Evolutionary conservation across 2,797 vertebrate species (phyloP).

Genomic region (Periophthalmus magnuspinnatus): DNA sequence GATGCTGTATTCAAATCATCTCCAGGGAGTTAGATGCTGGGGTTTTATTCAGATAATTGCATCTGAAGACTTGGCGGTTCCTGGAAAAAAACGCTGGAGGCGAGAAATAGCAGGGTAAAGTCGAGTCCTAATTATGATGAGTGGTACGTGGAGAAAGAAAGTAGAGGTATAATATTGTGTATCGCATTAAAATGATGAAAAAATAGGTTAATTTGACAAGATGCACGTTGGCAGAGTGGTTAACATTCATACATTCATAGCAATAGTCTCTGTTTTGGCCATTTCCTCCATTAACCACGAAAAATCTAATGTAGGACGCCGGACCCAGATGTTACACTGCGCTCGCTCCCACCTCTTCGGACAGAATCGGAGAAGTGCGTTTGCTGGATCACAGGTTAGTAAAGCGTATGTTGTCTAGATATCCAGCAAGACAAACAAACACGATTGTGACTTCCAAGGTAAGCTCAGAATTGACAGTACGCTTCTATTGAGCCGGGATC

Average conservation of each 20-base stretch:
- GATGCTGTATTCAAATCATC: background rate
- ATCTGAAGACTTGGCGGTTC: background rate
- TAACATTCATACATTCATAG: background rate
- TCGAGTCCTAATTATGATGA: background rate
- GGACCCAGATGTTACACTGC: no score
- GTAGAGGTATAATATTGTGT: constrained; percentile 1
- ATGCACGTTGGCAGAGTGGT: background rate
- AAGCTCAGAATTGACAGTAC: no score
- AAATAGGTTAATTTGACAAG: background rate
- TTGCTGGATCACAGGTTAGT: no score
- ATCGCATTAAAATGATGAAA: background rate
- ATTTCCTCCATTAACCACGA: no score
- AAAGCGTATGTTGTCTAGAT: no score
- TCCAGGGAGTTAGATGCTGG: background rate
- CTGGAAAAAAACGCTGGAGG: background rate
- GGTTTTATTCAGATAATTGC: constrained; percentile 2
- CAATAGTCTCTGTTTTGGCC: background rate
- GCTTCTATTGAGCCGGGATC: no score
- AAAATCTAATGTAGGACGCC: no score
- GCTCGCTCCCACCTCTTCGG: no score
- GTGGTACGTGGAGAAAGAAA: background rate
- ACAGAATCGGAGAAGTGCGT: no score
- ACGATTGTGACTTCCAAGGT: no score
- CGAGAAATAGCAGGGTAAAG: background rate
- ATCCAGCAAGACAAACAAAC: no score